Base-by-base conservation (phyloP, 2,797 vertebrate species). In the Rhyacichthys aspro region DNA sequence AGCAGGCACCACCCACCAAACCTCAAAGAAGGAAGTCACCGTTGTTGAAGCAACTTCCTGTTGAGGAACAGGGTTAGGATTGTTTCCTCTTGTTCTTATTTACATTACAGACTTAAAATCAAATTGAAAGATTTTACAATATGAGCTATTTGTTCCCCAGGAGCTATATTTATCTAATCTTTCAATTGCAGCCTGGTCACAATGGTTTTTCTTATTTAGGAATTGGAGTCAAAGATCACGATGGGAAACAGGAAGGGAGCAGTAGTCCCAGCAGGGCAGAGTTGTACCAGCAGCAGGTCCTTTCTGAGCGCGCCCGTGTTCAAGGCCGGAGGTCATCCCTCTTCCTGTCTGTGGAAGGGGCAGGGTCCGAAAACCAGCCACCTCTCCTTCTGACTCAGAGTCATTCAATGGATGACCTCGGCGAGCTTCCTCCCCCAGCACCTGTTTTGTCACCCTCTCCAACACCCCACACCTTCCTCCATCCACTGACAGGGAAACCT, bases 1-100 rank as follows among this genome's bases (percentile, higher is more conserved):
- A 90, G 42, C 88, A 89, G 59, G 85, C 86, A 16, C 90, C 96
- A 0, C 96, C 96, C 37, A 87, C 94, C 74, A 99, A 98, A 81
- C 96, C 96, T 0, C 97, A 98, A 87, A 92, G 96, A 83, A 96
- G 96, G 81, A 99, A 99, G 90, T 97, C 96, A 7, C 97, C 96
- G 0, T 84, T 99, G 63, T 92, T 99, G 41, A 99, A 99, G 84
- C 98, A 99, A 88, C 90, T 97, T 49, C 97, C 96, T 70, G 97
- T 98, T 58, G 97, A 98, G 85, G 96, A 98, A 0, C 96, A 95
- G 66, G 87, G 88, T 79, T 17, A 81, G 79, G 38, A 72, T 19
- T 10, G 16, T 43, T 55, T 28, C 9, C 7, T 54, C 19, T 23
- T 16, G 12, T 41, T 41, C 39, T 41, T 14, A 41, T 12, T n/a